Evolutionary conservation across 2,113 vertebrate species (phyloP), one percentile per base, ranked within the genome.

Genomic region (Pomatostomus ruficeps): DNA sequence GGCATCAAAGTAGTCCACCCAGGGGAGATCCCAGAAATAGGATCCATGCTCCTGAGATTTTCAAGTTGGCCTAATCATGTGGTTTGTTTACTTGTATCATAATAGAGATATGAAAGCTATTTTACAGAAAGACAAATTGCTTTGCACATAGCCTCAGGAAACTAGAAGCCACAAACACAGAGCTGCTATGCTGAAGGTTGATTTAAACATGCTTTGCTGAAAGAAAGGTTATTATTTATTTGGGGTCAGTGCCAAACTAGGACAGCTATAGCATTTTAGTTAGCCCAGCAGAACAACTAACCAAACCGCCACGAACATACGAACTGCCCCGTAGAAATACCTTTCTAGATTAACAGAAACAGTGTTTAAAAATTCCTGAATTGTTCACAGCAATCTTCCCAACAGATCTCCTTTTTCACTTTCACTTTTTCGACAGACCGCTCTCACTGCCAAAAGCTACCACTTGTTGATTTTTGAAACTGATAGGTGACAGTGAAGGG

Each of bases 241-340:
- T 75, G 73, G 61, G 52, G 43, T 49, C n/a, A 13, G 46, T 67
- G 61, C 59, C 85, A 91, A 91, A 74, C 38, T 38, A 91, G 38
- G 65, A 78, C 74, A 89, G 68, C 68, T 89, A 83, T 31, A 84
- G 51, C 42, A 81, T 71, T 81, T 93, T 48, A 65, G 63, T 45
- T n/a, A 89, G 59, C 28, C 26, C 40, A 79, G 61, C 22, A 73
- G n/a, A 89, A 83, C 38, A 91, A 73, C 26, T 28, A 91, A 43
- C 49, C 40, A 73, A 80, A 45, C 22, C n/a, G 42, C 54, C 28
- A 70, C 18, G 45, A 91, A 91, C 15, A 17, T 52, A 77, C 35
- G 25, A 70, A 61, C 33, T 52, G 62, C 11, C 80, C 48, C 0
- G 0, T 2, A 73, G 16, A 91, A 85, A 72, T 33, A 75, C 3